phyloP scores from a whole-genome alignment of 1,140 invertebrate genomes.

The Bombus haemorrhoidalis region DNA sequence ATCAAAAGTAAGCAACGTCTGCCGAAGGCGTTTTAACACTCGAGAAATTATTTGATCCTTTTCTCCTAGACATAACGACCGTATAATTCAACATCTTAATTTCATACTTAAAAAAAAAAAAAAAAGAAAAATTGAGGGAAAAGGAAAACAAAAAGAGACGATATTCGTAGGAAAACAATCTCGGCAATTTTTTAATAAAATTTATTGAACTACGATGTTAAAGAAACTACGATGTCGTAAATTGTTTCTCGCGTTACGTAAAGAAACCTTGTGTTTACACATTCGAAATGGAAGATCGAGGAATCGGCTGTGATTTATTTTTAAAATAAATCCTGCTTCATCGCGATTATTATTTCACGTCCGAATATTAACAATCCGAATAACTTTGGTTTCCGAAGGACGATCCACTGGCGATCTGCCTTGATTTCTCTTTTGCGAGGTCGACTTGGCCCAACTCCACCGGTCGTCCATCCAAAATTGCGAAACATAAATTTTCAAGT shows the following conservation, averaged over 20 bases:
- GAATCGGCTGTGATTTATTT: slow-evolving; percentile 23
- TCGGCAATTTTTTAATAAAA: not conserved
- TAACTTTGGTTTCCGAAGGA: slow-evolving; percentile 54
- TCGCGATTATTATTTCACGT: slow-evolving; percentile 41
- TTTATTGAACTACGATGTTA: not conserved
- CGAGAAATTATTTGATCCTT: no score
- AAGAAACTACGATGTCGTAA: not conserved
- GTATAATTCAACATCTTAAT: no score
- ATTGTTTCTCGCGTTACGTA: not conserved
- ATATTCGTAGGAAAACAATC: not conserved
- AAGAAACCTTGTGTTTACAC: not conserved
- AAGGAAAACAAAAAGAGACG: not conserved
- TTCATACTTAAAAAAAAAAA: no score
- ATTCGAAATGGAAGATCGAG: no score
- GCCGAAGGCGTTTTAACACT: not conserved
- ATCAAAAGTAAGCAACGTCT: not conserved
- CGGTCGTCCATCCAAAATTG: slow-evolving; percentile 29
- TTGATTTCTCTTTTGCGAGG: slow-evolving; percentile 52
- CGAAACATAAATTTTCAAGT: slow-evolving; percentile 57
- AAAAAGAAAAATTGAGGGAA: no score
- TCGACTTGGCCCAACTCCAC: slow-evolving; percentile 38
- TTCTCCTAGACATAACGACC: not conserved
- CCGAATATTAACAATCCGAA: slow-evolving; percentile 54
- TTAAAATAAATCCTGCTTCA: slow-evolving; percentile 29
- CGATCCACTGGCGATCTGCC: slow-evolving; percentile 55